Evolutionary conservation across 2,888 invertebrate genomes (phyloP).

Genomic region (Amitus sp.): DNA sequence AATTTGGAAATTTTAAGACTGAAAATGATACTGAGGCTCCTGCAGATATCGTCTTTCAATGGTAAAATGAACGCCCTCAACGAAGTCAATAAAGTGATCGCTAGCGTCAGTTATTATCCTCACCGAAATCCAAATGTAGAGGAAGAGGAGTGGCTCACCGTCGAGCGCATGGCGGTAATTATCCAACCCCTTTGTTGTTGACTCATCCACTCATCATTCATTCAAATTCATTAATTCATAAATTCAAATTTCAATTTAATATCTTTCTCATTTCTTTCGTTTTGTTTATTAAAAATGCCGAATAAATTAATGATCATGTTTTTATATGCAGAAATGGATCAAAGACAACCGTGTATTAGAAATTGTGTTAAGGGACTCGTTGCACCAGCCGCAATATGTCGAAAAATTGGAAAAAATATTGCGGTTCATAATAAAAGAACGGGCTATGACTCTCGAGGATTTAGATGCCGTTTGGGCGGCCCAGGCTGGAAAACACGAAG

Average conservation of each 20-base stretch:
- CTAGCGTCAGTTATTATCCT: conserved; percentile 89
- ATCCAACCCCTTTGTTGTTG: not conserved
- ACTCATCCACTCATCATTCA: too few relatives aligned
- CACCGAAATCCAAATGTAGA: conserved; percentile 78
- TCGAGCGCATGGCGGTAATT: conserved; percentile 92
- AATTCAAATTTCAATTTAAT: too few relatives aligned
- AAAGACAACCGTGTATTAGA: conserved; percentile 95
- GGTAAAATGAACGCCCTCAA: conserved; percentile 99
- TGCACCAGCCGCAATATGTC: conserved; percentile 98
- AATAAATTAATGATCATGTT: not conserved
- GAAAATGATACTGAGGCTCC: conserved; percentile 92
- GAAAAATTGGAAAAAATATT: conserved; percentile 98
- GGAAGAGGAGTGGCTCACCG: conserved; percentile 92
- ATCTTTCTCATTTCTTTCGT: too few relatives aligned
- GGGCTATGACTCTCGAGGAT: conserved; percentile 88
- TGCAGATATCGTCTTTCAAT: conserved; percentile 97
- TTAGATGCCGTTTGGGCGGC: conserved; percentile 97
- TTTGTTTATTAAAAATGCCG: too few relatives aligned
- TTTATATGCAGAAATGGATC: conserved; percentile 82
- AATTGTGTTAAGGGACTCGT: conserved; percentile 92
- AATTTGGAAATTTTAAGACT: conserved; percentile 93
- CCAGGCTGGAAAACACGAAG: conserved; percentile 97
- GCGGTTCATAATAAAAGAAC: conserved; percentile 95
- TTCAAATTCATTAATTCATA: too few relatives aligned
- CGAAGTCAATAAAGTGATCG: conserved; percentile 96